These are phyloP conservation scores for Amphipoea lucens DNA, from an alignment of 2,888 invertebrate genomes.

Conservation along the genomic window DNA sequence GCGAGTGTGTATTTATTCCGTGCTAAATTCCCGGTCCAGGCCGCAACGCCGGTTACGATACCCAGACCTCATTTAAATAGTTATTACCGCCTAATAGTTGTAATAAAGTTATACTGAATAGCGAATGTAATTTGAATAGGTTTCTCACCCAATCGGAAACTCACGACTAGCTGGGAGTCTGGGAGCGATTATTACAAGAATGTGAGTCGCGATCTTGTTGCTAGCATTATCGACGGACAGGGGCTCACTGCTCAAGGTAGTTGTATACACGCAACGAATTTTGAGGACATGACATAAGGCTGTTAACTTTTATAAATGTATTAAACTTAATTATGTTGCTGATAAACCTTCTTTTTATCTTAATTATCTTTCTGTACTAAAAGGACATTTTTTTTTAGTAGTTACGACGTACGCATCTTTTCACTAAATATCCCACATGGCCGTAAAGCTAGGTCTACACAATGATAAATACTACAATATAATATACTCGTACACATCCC, in stretches of 20 bases:
- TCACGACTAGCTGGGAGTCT: slow-evolving; percentile 33
- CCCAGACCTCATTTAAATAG: slow-evolving; percentile 50
- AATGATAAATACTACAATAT: neutral
- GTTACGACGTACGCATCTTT: neutral
- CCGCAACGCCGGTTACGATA: slow-evolving; percentile 1
- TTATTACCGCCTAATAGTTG: slow-evolving; percentile 50
- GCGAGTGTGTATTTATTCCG: slow-evolving; percentile 23
- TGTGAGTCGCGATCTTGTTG: slow-evolving; percentile 36
- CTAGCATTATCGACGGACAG: neutral
- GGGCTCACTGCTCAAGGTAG: slow-evolving; percentile 1
- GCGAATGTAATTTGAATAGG: slow-evolving; percentile 53
- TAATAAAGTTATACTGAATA: slow-evolving; percentile 57
- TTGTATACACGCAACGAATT: neutral
- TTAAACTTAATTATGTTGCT: neutral
- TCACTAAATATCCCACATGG: neutral
- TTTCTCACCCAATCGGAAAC: slow-evolving; percentile 32
- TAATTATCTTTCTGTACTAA: neutral
- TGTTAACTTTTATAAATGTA: neutral
- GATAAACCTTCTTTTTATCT: neutral
- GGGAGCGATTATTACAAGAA: slow-evolving; percentile 38
- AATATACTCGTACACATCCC: neutral
- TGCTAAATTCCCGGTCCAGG: slow-evolving; percentile 15
- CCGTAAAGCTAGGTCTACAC: neutral
- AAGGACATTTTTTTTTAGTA: neutral
- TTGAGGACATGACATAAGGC: neutral